Evolutionary conservation across 2,888 invertebrate species (phyloP).

Genomic region (Hololepta plana): DNA sequence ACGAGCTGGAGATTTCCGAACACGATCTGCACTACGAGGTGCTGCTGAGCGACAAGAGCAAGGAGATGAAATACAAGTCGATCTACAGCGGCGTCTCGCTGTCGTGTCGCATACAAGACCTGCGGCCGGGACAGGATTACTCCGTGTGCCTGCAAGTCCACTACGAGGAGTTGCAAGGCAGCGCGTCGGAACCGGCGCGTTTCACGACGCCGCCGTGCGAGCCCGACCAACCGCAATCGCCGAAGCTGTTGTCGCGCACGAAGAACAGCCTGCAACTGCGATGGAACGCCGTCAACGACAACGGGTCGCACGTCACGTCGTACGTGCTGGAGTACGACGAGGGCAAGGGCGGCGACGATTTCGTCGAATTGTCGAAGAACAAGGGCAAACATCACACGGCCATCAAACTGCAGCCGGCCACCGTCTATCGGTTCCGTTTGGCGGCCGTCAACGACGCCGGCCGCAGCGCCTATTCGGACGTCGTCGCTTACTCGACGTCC

Average conservation of each 20-base stretch:
- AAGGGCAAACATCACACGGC: constrained; percentile 59
- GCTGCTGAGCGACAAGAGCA: constrained; percentile 55
- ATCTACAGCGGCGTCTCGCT: constrained; percentile 63
- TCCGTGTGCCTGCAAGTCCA: constrained; percentile 64
- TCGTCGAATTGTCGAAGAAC: constrained; percentile 53
- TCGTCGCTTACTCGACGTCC: constrained; percentile 50
- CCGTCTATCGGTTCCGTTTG: constrained; percentile 45
- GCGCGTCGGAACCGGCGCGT: constrained; percentile 57
- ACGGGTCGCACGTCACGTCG: constrained; percentile 59
- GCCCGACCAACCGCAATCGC: constrained; percentile 55
- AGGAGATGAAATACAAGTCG: constrained; percentile 70
- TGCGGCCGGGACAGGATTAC: constrained; percentile 78
- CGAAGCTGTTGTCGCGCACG: constrained; percentile 51
- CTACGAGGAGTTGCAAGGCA: constrained; percentile 54
- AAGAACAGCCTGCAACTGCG: constrained; percentile 53
- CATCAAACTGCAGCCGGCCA: constrained; percentile 58
- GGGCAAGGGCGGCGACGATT: constrained; percentile 47
- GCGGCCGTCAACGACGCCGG: constrained; percentile 72
- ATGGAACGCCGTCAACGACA: constrained; percentile 56
- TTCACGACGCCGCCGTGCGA: constrained; percentile 70
- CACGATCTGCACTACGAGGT: constrained; percentile 64
- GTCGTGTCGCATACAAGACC: constrained; percentile 64
- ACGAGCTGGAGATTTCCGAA: constrained; percentile 35
- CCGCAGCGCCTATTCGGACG: constrained; percentile 51
- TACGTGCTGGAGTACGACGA: constrained; percentile 66